Evolutionary conservation across 2,797 vertebrate species (phyloP), one percentile per base, ranked within the genome.

Genomic region (Scolopax rusticola): DNA sequence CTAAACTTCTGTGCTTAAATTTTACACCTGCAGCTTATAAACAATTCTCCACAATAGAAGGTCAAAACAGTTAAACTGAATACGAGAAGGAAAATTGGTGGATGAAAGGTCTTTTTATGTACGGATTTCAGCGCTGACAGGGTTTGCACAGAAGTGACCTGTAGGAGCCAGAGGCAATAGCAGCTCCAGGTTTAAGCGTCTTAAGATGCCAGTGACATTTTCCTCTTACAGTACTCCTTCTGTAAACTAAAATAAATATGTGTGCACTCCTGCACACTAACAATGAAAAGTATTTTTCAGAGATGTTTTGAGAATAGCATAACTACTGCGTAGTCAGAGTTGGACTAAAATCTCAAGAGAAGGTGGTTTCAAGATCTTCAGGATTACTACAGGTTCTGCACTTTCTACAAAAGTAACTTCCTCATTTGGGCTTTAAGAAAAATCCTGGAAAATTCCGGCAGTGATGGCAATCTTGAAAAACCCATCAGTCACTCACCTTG

Each of bases 111-210:
- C 60, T 87, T 90, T 63, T 38, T 64, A 33, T 50, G 24, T 28
- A 27, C 20, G 25, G 9, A 9, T 78, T 87, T 75, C 71, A 61
- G 17, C n/a, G 75, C 67, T 90, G 86, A 84, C 76, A 75, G 89
- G 65, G 54, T 76, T 70, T 88, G 65, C 86, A 75, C 76, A 32
- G 88, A 96, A 97, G 96, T 90, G 97, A 98, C 97, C 97, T 95
- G 97, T 94, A 98, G 96, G 95, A 97, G 97, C 94, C 92, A 96
- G 91, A 97, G 92, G 69, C 98, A 96, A 97, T 45, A 69, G 78
- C 91, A 92, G 93, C 89, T 97, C 69, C 97, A 98, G 95, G 95
- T 85, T 95, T 97, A 97, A 95, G 97, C 96, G 97, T 96, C 98
- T 95, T 97, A 98, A 97, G 98, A 98, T 97, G 97, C 98, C 98